phyloP scores from a whole-genome alignment of 2,888 invertebrate genomes.

The Ichneumoninae sp. region DNA sequence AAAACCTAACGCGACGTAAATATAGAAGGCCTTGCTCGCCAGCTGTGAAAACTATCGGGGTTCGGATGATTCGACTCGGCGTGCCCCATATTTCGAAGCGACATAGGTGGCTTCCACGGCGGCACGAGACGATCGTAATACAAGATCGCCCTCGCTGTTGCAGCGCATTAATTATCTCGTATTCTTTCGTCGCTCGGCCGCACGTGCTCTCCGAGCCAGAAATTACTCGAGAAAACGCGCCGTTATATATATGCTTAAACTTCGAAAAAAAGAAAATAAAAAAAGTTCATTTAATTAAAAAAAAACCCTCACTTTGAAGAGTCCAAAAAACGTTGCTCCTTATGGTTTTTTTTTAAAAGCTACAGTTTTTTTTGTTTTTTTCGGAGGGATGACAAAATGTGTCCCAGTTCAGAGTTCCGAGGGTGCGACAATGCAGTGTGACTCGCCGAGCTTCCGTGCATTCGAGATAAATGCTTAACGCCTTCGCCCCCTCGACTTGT shows the following conservation, averaged over 20 bases:
- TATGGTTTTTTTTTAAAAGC: not conserved
- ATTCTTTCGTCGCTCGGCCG: slow-evolving; percentile 18
- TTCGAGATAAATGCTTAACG: slow-evolving; percentile 74
- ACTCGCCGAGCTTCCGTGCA: slow-evolving; percentile 71
- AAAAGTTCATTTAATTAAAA: not conserved
- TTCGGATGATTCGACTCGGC: slow-evolving; percentile 22
- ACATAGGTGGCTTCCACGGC: slow-evolving; percentile 20
- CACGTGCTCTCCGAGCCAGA: slow-evolving; percentile 11
- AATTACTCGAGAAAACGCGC: slow-evolving; percentile 13
- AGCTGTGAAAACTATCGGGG: slow-evolving; percentile 40
- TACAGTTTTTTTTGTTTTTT: not conserved
- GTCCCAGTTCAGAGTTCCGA: slow-evolving; percentile 32
- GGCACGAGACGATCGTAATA: not conserved
- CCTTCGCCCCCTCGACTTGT: slow-evolving; percentile 50
- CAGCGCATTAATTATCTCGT: slow-evolving; percentile 42
- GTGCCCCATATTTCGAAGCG: slow-evolving; percentile 11
- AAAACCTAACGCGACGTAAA: slow-evolving; percentile 23
- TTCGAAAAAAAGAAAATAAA: not conserved
- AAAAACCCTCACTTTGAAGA: too few species aligned
- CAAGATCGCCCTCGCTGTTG: slow-evolving; percentile 30
- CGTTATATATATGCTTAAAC: slow-evolving; percentile 11
- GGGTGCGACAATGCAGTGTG: slow-evolving; percentile 73
- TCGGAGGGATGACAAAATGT: not conserved
- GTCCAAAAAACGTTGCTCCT: too few species aligned
- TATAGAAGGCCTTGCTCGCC: slow-evolving; percentile 21